Evolutionary conservation across 2,888 invertebrate species (phyloP), one percentile per base, ranked within the genome.

Genomic region (Catotricha subobsoleta): DNA sequence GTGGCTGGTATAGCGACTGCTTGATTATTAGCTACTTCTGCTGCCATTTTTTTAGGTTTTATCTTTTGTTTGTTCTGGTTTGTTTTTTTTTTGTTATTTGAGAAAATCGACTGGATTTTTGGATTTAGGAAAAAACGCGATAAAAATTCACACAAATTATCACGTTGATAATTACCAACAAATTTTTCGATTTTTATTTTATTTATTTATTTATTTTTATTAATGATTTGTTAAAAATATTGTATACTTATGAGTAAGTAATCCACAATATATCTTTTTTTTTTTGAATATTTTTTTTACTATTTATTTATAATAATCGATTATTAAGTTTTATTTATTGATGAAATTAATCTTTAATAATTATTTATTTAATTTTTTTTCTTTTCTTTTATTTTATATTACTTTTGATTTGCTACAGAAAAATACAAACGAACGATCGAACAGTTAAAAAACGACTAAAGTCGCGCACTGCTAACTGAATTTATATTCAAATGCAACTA

Each of bases 21-120:
- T 47, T 53, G 53, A 52, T 58, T 56, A 62, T 75, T 78, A 58
- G 74, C 74, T 52, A 75, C 76, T 70, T 82, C 81, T 51, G 79
- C 76, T 54, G 81, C 75, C 81, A 83, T 82, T 60, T 60, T 67
- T 43, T 46, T 39, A 23, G 25, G 43, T 37, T 43, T 23, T 30
- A 42, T 43, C 41, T 19, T 15, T 16, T 16, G 16, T 27, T 38
- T 38, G 16, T 27, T 21, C 13, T 38, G 8, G 3, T 4, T 28
- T n/a, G n/a, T n/a, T 37, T 25, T 27, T 8, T 23, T 36, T 27
- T 27, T 16, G 15, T 37, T 27, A 25, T 3, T 37, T 37, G 3
- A 15, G 23, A 21, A 12, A 36, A 36, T 7, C 13, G 5, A n/a
- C n/a, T n/a, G 4, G 4, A 29, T n/a, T n/a, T n/a, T n/a, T n/a